Percentiles rank a stretch among this genome's conserved stretches.
These are phyloP conservation scores for Lithobates sylvaticus DNA, from an alignment of 2,797 vertebrate genomes.

Conservation along the genomic window DNA sequence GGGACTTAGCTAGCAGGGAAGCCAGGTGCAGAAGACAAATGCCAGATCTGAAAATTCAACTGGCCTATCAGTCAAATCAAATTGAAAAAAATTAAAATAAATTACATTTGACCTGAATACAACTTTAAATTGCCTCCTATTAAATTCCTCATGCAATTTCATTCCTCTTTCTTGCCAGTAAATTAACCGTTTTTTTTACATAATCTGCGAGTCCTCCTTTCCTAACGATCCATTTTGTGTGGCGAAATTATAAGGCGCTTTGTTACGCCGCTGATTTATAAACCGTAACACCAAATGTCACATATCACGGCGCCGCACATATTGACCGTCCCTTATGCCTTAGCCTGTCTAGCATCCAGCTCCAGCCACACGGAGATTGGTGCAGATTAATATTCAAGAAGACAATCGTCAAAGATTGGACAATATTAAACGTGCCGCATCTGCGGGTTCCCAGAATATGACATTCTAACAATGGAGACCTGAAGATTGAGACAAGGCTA, in stretches of 20 bases:
- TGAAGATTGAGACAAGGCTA: slow-evolving; percentile 56
- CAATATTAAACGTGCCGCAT: slow-evolving; percentile 45
- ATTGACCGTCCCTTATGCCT: background rate
- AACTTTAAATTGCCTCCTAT: too few relatives aligned
- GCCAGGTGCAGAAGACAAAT: too few relatives aligned
- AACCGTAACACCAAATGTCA: slow-evolving; percentile 27
- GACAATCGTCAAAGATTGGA: slow-evolving; percentile 52
- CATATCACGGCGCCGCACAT: slow-evolving; percentile 4
- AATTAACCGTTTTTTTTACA: background rate
- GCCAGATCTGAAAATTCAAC: too few relatives aligned
- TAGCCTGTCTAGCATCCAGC: slow-evolving; percentile 17
- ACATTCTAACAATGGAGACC: slow-evolving; percentile 60
- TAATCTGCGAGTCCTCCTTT: slow-evolving; percentile 9
- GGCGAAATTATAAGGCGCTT: background rate
- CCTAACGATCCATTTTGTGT: background rate
- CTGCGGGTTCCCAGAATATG: slow-evolving; percentile 48
- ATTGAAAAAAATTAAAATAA: too few relatives aligned
- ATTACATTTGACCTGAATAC: too few relatives aligned
- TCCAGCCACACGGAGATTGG: slow-evolving; percentile 34
- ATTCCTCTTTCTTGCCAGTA: background rate
- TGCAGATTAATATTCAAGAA: slow-evolving; percentile 47
- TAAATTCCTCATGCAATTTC: background rate
- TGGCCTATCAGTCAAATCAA: too few relatives aligned
- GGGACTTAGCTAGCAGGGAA: too few relatives aligned
- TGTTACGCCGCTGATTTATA: background rate